These are phyloP conservation scores for Pao palembangensis DNA, from an alignment of 2,113 vertebrate species.

Conservation along the genomic window DNA sequence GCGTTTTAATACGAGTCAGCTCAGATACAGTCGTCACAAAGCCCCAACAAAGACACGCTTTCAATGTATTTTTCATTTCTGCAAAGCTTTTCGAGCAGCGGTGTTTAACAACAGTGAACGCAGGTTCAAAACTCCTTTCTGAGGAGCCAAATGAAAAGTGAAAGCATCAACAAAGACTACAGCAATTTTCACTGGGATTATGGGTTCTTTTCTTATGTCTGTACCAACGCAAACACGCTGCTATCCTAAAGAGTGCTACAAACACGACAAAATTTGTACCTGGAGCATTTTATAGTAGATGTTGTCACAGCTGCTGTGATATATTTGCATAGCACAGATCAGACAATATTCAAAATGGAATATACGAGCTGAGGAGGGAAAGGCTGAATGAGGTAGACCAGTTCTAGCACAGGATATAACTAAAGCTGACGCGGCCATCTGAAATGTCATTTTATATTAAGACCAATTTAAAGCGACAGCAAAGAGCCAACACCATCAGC, in stretches of 20 bases:
- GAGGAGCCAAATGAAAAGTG: slow-evolving; percentile 10
- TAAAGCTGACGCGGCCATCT: too few relatives aligned
- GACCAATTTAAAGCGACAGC: too few relatives aligned
- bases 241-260: background rate
- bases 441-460: too few relatives aligned
- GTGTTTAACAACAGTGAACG: background rate
- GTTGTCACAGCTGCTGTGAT: background rate
- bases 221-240: background rate
- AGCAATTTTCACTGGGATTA: background rate
- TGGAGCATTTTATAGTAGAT: slow-evolving; percentile 1
- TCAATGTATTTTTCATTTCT: background rate
- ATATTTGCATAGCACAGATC: background rate
- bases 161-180: slow-evolving; percentile 9
- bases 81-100: background rate
- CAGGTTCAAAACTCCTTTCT: background rate
- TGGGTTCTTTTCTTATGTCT: slow-evolving; percentile 1
- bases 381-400: too few relatives aligned
- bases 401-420: too few relatives aligned
- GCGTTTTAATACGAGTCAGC: slow-evolving; percentile 4
- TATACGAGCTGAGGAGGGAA: background rate
- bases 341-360: background rate
- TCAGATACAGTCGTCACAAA: background rate
- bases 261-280: background rate
- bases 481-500: too few relatives aligned
- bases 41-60: background rate